Evolutionary conservation across 2,797 vertebrate genomes (phyloP).

Genomic region (Craterocephalus amniculus): DNA sequence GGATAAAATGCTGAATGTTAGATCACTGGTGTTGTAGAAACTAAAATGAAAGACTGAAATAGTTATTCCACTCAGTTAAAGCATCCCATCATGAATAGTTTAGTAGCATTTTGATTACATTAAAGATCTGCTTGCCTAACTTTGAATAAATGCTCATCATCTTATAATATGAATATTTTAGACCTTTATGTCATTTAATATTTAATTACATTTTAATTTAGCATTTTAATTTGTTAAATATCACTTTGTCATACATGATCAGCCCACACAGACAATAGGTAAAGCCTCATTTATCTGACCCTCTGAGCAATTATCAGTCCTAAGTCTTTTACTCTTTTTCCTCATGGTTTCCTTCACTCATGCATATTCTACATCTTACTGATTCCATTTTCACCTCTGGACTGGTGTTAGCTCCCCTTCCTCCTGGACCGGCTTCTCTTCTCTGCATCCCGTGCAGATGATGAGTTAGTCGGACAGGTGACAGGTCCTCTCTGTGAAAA

Average conservation of each 20-base stretch:
- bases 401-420: conserved; percentile 36
- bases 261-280: conserved; percentile 46
- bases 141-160: conserved; percentile 16
- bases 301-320: conserved; percentile 51
- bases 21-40: background rate
- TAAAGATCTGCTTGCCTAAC: conserved; percentile 2
- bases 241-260: conserved; percentile 66
- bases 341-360: conserved; percentile 73
- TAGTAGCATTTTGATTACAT: background rate
- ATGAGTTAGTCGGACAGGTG: conserved; percentile 47
- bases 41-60: background rate
- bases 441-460: conserved; percentile 40
- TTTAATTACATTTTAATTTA: conserved; percentile 21
- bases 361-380: conserved; percentile 74
- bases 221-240: conserved; percentile 37
- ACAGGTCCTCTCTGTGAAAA: conserved; percentile 64
- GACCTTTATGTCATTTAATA: background rate
- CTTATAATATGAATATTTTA: background rate
- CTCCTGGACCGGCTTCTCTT: conserved; percentile 50
- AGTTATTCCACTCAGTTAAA: background rate
- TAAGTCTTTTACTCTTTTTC: conserved; percentile 68
- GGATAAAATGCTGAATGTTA: background rate
- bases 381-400: conserved; percentile 74
- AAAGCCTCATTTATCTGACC: conserved; percentile 44
- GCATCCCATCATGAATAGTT: background rate